phyloP scores from a whole-genome alignment of 2,888 invertebrate genomes.

The Agriotes lineatus region DNA sequence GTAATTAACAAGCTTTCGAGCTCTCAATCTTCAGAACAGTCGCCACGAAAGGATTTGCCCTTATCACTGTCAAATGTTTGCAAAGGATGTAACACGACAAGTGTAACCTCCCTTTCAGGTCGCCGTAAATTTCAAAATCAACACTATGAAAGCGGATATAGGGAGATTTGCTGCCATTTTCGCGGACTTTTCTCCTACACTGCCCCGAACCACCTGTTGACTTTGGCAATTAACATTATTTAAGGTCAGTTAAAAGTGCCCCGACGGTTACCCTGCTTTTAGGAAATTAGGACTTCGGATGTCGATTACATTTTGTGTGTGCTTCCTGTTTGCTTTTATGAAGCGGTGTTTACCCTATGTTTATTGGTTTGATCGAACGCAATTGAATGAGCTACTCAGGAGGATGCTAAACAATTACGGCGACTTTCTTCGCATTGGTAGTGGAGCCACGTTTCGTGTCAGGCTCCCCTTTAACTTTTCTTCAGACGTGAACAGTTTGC shows the following conservation, averaged over 20 bases:
- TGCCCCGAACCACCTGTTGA: neutral
- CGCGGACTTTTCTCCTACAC: neutral
- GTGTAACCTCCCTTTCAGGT: neutral
- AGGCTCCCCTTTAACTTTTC: neutral
- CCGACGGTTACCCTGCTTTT: neutral
- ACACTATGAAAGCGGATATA: neutral
- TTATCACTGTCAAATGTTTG: neutral
- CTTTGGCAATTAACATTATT: neutral
- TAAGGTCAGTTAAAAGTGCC: neutral
- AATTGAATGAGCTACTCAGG: neutral
- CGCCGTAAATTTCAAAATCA: neutral
- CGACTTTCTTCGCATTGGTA: conserved; percentile 5
- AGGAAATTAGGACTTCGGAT: neutral
- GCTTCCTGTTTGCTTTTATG: too few relatives aligned
- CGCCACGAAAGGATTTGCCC: neutral
- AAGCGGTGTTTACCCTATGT: neutral
- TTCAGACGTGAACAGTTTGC: conserved; percentile 7
- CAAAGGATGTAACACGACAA: neutral
- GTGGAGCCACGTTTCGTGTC: conserved; percentile 12
- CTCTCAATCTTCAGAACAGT: neutral
- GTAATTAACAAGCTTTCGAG: conserved; percentile 1
- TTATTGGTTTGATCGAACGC: neutral
- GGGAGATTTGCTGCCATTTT: neutral
- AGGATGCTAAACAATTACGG: neutral
- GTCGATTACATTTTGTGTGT: too few relatives aligned